Evolutionary conservation across 64 coral and sea anemone genomes (phyloP).

Genomic region (Dendrophyllia cribrosa): DNA sequence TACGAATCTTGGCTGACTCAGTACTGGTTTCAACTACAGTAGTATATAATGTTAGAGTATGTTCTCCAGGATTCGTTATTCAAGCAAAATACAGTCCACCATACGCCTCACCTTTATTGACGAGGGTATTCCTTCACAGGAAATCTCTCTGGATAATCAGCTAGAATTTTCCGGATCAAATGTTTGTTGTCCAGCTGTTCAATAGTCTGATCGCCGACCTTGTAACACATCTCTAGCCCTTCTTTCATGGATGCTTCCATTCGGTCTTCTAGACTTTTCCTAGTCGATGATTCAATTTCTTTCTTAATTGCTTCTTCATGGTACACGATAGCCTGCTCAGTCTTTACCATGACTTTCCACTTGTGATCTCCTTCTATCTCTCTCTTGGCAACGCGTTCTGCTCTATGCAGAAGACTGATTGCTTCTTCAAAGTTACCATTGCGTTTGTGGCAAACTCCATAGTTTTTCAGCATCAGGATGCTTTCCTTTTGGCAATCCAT

Average conservation of each 20-base stretch:
- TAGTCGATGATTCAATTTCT: background rate
- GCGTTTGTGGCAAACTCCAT: background rate
- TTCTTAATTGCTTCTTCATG: background rate
- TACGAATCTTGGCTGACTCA: no score
- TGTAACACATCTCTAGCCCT: background rate
- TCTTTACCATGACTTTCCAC: background rate
- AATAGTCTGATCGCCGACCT: background rate
- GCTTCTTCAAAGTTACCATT: constrained; percentile 8
- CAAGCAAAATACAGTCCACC: no score
- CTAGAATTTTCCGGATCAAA: background rate
- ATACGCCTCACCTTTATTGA: background rate
- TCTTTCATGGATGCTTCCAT: background rate
- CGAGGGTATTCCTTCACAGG: background rate
- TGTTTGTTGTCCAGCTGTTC: background rate
- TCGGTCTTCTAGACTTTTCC: background rate
- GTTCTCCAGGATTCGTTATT: no score
- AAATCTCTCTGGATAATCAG: background rate
- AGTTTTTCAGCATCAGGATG: constrained; percentile 27
- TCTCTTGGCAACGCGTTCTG: background rate
- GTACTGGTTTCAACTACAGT: no score
- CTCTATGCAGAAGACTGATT: background rate
- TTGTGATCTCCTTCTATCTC: background rate
- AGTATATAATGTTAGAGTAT: no score
- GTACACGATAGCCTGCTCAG: background rate
- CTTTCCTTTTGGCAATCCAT: background rate